phyloP scores from a whole-genome alignment of 2,888 invertebrate species.

The Penaeus monodon region DNA sequence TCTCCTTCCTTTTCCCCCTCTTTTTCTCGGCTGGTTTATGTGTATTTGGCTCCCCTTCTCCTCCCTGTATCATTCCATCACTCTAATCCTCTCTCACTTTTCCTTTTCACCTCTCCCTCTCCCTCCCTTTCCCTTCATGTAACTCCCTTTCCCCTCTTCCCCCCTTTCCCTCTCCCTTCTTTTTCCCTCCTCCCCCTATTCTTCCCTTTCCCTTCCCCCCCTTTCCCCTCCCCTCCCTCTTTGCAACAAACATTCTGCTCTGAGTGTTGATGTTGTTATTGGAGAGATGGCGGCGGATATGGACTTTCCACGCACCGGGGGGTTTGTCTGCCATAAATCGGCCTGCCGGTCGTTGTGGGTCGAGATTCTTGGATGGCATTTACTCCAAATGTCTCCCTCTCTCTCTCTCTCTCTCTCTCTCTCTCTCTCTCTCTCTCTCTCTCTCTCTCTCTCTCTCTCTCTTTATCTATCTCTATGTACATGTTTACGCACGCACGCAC shows the following conservation, averaged over 20 bases:
- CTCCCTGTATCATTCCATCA: too few species aligned
- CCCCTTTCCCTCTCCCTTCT: too few species aligned
- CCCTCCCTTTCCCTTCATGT: background rate
- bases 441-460: too few species aligned
- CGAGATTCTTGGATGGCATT: too few species aligned
- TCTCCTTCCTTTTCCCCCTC: background rate
- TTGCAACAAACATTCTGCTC: background rate
- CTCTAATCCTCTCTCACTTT: background rate
- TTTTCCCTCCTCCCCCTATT: background rate
- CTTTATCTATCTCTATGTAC: background rate
- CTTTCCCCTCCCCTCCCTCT: background rate
- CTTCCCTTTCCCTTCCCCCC: background rate
- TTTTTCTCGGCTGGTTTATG: conserved; percentile 1
- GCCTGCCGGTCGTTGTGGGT: too few species aligned
- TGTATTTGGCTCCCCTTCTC: background rate
- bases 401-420: too few species aligned
- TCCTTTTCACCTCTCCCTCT: background rate
- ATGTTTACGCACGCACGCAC: too few species aligned
- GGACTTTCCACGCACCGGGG: too few species aligned
- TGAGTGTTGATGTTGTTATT: background rate
- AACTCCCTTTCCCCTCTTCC: too few species aligned
- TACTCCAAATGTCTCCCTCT: too few species aligned
- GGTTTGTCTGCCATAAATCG: too few species aligned
- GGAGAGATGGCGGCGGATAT: background rate
- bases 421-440: too few species aligned